phyloP scores from a whole-genome alignment of 2,113 vertebrate genomes.

The Mormyrus lacerda region DNA sequence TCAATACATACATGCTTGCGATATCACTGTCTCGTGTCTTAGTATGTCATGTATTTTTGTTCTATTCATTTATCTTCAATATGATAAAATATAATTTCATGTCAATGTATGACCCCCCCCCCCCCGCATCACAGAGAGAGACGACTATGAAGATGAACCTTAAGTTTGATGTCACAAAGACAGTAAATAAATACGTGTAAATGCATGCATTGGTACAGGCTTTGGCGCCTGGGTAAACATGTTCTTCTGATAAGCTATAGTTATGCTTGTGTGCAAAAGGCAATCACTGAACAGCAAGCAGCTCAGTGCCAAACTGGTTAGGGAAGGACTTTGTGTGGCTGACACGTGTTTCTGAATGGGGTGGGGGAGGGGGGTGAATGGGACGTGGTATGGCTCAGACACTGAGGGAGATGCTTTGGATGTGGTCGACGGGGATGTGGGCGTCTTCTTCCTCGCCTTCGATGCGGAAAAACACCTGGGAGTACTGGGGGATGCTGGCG shows the following conservation, averaged over 20 bases:
- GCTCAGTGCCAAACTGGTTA: neutral
- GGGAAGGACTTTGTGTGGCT: neutral
- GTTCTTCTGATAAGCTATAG: neutral
- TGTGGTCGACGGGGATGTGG: constrained; percentile 48
- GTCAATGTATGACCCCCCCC: neutral
- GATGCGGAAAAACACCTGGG: constrained; percentile 56
- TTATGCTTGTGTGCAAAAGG: neutral
- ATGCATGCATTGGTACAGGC: neutral
- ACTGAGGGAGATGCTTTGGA: constrained; percentile 61
- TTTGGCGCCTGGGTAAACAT: neutral
- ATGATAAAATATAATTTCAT: neutral
- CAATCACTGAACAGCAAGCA: neutral
- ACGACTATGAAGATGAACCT: neutral
- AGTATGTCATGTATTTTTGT: neutral
- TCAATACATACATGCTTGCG: neutral
- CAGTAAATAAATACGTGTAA: neutral
- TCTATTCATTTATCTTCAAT: neutral
- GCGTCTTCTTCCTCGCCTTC: constrained; percentile 50
- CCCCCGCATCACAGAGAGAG: neutral
- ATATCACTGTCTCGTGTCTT: neutral
- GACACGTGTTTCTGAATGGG: neutral
- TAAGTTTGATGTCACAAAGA: neutral
- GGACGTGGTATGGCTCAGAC: constrained; percentile 30
- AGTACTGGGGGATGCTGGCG: constrained; percentile 56
- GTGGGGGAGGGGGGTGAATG: neutral